Base-by-base conservation (phyloP, 2,797 vertebrate genomes). In the Manis pentadactyla region DNA sequence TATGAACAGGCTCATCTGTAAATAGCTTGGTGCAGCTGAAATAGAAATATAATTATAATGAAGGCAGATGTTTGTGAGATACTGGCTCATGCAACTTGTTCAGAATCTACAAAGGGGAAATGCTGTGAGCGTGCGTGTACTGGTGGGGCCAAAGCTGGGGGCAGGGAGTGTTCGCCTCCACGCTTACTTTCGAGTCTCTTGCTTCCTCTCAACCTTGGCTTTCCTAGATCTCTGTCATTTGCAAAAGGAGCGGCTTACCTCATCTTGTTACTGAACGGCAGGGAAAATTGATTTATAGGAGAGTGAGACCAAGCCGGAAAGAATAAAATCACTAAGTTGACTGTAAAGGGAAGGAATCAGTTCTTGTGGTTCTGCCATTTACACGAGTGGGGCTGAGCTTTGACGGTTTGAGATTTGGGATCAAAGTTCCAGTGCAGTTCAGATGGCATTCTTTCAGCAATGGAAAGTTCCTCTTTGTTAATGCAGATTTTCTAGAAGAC, bases 11-110 rank as follows among this genome's bases (percentile, higher is more conserved):
- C 98, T 98, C 97, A 98, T 99, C 99, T 99, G 98, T 98, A 99
- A 99, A 99, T 99, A 99, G 99, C 98, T 98, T 98, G 98, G 98
- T 99, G 98, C 98, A 98, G 98, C 99, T 99, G 98, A 99, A 99
- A 99, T 99, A 99, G 99, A 99, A 99, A 99, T 99, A 99, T 99
- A 99, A 99, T 99, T 99, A 99, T 98, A 98, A 98, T 98, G 98
- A 98, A 98, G 98, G 98, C 99, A 99, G 99, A 99, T 99, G 99
- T 99, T 98, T 98, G 98, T 98, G 98, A 98, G 98, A 98, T 98
- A 98, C 98, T 98, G 96, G 98, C 98, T 98, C 97, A 96, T 98
- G 98, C 97, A 98, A 98, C 98, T 99, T 98, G 98, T 97, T 98
- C 97, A 88, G 98, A 98, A 98, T 98, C 98, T 98, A 98, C 98